Conservation (phyloP, 2,113 vertebrate species). For the Chlamydotis undulata region DNA sequence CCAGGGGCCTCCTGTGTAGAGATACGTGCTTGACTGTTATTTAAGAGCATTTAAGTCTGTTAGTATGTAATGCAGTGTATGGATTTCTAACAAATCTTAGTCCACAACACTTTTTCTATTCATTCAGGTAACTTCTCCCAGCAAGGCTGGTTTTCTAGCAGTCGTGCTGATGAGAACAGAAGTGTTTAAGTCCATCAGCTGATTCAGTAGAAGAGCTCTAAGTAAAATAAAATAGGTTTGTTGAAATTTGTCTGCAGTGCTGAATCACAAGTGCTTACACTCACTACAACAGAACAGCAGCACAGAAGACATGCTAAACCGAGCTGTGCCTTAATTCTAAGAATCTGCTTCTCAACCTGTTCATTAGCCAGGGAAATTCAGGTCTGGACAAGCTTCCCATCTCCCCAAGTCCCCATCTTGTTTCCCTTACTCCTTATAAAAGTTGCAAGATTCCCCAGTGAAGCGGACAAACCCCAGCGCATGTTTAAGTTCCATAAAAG, state of each 20-base stretch:
- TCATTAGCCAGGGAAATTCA: background rate
- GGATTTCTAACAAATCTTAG: background rate
- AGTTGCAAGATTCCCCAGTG: background rate
- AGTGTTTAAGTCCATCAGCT: background rate
- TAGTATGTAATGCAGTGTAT: background rate
- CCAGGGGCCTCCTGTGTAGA: background rate
- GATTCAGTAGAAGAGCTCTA: background rate
- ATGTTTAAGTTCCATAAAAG: background rate
- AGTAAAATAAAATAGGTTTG: background rate
- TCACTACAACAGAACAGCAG: background rate
- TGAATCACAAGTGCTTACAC: background rate
- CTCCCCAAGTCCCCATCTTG: fast-evolving
- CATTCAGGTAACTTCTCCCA: background rate
- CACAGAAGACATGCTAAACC: background rate
- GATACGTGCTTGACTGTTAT: background rate
- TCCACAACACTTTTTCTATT: background rate
- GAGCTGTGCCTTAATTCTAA: background rate
- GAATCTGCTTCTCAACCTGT: background rate
- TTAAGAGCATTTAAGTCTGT: background rate
- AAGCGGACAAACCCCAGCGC: background rate
- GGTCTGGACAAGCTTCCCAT: background rate
- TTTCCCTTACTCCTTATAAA: background rate
- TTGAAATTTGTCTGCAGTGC: background rate
- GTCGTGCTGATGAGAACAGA: background rate
- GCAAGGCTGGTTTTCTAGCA: background rate